These are phyloP conservation scores for Oryzias melastigma DNA, from an alignment of 2,113 vertebrate species.

Conservation along the genomic window DNA sequence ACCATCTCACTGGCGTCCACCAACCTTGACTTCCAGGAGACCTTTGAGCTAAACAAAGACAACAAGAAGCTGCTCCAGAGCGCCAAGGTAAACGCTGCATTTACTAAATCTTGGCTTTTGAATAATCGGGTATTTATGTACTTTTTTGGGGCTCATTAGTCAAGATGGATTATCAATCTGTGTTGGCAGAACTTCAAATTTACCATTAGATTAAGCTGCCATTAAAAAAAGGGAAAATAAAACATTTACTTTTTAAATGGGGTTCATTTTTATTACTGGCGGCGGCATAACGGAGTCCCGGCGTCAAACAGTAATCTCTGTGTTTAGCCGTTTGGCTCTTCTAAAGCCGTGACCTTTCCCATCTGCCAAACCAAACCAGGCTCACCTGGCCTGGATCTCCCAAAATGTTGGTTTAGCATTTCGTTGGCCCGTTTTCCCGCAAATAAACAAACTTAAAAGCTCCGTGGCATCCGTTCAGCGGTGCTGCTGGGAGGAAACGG, in stretches of 20 bases:
- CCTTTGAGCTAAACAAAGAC: slow-evolving; percentile 86
- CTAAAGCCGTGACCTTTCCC: slow-evolving; percentile 35
- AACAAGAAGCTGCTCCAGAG: slow-evolving; percentile 91
- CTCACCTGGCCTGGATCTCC: slow-evolving; percentile 42
- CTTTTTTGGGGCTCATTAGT: neutral
- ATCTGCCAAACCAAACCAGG: slow-evolving; percentile 50
- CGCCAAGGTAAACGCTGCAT: slow-evolving; percentile 74
- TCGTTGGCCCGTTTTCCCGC: slow-evolving; percentile 28
- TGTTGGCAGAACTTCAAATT: neutral
- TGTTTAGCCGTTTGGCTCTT: slow-evolving; percentile 36
- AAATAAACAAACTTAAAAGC: slow-evolving; percentile 23
- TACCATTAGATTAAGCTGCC: neutral
- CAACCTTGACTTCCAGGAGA: slow-evolving; percentile 93
- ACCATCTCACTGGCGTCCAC: slow-evolving; percentile 93
- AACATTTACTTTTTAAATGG: neutral
- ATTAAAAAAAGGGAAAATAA: neutral
- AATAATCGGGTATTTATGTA: neutral
- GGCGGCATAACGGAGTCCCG: slow-evolving; percentile 21
- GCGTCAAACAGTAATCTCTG: slow-evolving; percentile 38
- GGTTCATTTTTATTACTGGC: slow-evolving; percentile 16
- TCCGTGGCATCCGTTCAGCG: slow-evolving; percentile 20
- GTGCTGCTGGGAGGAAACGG: neutral
- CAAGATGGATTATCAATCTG: neutral
- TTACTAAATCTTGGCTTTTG: neutral
- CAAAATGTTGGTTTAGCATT: slow-evolving; percentile 55